These are phyloP conservation scores for Danaus chrysippus DNA, from an alignment of 2,888 invertebrate species.

Conservation along the genomic window DNA sequence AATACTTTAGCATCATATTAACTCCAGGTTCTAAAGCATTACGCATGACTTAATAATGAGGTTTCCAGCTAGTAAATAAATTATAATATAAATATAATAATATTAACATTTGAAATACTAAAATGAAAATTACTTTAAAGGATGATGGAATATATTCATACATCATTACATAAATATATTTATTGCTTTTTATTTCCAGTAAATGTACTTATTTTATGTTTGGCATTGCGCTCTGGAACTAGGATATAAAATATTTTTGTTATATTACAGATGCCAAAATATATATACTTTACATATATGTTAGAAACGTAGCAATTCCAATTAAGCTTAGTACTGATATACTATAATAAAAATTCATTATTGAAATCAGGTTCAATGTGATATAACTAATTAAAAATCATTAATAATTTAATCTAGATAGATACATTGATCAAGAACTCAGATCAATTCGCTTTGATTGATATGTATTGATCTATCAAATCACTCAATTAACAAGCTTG, in stretches of 20 bases:
- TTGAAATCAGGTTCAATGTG: too few relatives aligned
- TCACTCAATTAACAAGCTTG: neutral
- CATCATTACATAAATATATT: neutral
- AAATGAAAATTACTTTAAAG: too few relatives aligned
- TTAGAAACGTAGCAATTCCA: conserved; percentile 17
- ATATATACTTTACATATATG: conserved; percentile 25
- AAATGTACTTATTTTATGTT: conserved; percentile 17
- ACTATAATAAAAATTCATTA: conserved; percentile 1
- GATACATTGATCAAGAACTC: too few relatives aligned
- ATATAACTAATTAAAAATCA: too few relatives aligned
- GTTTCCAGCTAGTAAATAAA: too few relatives aligned
- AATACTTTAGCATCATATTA: conserved; percentile 3
- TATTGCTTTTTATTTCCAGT: neutral
- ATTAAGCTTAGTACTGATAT: conserved; percentile 24
- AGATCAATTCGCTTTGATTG: neutral
- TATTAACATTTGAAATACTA: too few relatives aligned
- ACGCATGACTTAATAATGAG: neutral
- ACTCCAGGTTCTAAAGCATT: neutral
- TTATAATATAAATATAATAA: too few relatives aligned
- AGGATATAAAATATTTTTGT: conserved; percentile 13
- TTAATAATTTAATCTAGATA: too few relatives aligned
- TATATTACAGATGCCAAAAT: conserved; percentile 25
- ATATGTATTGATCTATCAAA: neutral
- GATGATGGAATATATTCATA: too few relatives aligned
- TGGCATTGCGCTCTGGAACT: conserved; percentile 20